Evolutionary conservation across 1,140 invertebrate genomes (phyloP).

Genomic region (Drosophila mayri): DNA sequence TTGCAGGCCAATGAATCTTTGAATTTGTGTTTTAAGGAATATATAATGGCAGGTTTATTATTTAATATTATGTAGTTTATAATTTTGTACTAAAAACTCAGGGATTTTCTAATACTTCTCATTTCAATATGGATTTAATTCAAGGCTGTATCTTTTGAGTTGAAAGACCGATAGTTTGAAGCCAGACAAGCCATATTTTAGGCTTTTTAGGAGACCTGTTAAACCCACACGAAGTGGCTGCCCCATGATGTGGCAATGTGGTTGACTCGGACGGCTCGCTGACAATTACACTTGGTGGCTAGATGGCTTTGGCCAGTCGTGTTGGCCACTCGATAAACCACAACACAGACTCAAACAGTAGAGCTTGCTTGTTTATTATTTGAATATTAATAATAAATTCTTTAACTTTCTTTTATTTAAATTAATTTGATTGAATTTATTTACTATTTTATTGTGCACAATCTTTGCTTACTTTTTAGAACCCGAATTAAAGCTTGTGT

Average conservation of each 20-base stretch:
- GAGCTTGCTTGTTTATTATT: not conserved
- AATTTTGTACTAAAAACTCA: not conserved
- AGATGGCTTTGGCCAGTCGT: conserved; percentile 1
- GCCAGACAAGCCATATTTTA: not conserved
- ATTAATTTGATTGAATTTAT: not conserved
- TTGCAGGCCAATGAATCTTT: not conserved
- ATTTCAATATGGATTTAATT: not conserved
- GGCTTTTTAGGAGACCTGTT: not conserved
- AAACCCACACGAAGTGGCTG: conserved; percentile 47
- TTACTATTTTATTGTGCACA: not conserved
- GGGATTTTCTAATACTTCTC: accelerated
- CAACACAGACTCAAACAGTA: conserved; percentile 5
- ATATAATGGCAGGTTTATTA: not conserved
- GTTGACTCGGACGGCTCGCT: conserved; percentile 29
- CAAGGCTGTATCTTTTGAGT: conserved; percentile 13
- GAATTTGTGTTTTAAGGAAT: not conserved
- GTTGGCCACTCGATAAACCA: conserved; percentile 5
- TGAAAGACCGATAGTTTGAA: not conserved
- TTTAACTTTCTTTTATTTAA: not conserved
- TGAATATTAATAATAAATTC: not conserved
- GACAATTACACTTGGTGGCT: conserved; percentile 46
- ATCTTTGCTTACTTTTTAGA: not conserved
- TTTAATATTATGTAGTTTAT: not conserved
- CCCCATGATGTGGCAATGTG: conserved; percentile 16
- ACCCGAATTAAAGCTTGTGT: not conserved